Percentiles rank a stretch among this genome's conserved stretches.
Evolutionary conservation across 2,888 invertebrate genomes (phyloP).

Genomic region (Mechanitis messenoides): DNA sequence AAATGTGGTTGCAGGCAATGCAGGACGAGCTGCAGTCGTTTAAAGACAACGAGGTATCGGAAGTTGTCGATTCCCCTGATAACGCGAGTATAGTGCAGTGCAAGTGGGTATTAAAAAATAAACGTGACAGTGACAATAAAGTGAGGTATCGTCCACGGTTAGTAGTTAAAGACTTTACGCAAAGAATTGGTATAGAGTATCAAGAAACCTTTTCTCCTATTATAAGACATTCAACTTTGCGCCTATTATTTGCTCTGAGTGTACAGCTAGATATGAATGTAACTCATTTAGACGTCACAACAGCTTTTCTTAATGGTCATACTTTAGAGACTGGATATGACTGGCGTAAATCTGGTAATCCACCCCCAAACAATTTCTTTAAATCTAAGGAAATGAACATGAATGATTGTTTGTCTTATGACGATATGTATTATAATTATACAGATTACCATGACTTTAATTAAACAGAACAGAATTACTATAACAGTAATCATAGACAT

Average conservation of each 20-base stretch:
- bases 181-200: neutral
- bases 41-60: conserved; percentile 25
- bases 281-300: conserved; percentile 4
- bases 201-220: conserved; percentile 4
- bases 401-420: conserved; percentile 15
- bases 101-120: conserved; percentile 26
- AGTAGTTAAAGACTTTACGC: neutral
- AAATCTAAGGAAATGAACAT: conserved; percentile 22
- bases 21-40: conserved; percentile 25
- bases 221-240: neutral
- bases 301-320: conserved; percentile 9
- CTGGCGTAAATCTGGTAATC: conserved; percentile 19
- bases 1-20: conserved; percentile 25
- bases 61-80: conserved; percentile 13
- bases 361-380: conserved; percentile 22
- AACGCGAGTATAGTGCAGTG: conserved; percentile 17
- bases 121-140: conserved; percentile 17
- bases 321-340: conserved; percentile 13
- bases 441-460: no score
- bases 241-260: conserved; percentile 5
- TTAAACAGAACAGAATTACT: no score
- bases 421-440: neutral
- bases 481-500: no score
- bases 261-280: conserved; percentile 2
- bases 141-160: conserved; percentile 4